phyloP scores from a whole-genome alignment of 2,888 invertebrate genomes.

The Gortyna flavago region DNA sequence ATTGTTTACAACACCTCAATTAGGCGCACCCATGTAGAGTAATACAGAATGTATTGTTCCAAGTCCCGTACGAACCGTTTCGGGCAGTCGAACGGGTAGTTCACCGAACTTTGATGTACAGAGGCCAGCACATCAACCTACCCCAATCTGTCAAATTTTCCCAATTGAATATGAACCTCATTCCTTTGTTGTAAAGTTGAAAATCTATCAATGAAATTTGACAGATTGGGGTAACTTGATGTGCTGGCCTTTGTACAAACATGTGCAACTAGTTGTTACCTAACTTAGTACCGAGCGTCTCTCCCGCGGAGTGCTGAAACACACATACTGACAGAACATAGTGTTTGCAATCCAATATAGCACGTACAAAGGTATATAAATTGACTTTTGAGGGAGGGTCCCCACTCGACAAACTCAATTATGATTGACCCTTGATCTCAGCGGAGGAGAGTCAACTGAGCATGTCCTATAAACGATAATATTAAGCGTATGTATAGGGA shows the following conservation, averaged over 20 bases:
- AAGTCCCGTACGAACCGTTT: constrained; percentile 41
- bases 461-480: constrained; percentile 58
- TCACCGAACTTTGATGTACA: constrained; percentile 53
- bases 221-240: too few relatives aligned
- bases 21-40: constrained; percentile 17
- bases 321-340: constrained; percentile 10
- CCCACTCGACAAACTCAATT: constrained; percentile 75
- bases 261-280: constrained; percentile 58
- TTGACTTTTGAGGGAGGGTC: constrained; percentile 58
- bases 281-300: constrained; percentile 36
- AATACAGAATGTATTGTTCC: constrained; percentile 44
- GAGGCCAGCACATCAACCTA: too few relatives aligned
- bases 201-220: too few relatives aligned
- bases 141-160: too few relatives aligned
- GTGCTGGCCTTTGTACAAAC: too few relatives aligned
- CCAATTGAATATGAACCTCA: too few relatives aligned
- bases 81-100: constrained; percentile 19
- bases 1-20: constrained; percentile 45
- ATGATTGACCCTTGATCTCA: constrained; percentile 79
- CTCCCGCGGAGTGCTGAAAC: constrained; percentile 7
- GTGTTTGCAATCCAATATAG: constrained; percentile 48
- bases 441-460: constrained; percentile 70
- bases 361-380: constrained; percentile 53
- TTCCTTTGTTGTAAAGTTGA: too few relatives aligned
- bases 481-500: constrained; percentile 17